Conservation (phyloP, 1,140 invertebrate species). For the Rhagoletis pomonella region DNA sequence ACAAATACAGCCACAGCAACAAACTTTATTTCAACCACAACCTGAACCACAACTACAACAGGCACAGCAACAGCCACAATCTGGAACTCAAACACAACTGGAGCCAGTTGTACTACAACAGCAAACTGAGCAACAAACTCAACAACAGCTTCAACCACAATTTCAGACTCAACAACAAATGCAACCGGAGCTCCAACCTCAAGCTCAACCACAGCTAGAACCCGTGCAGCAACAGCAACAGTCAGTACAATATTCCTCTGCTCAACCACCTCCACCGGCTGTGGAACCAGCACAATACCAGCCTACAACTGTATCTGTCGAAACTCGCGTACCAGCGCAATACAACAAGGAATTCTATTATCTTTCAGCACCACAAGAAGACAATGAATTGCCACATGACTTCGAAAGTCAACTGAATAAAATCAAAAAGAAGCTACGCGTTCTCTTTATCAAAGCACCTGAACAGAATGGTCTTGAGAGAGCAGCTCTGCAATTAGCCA, state of each 20-base stretch:
- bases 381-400: neutral
- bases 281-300: neutral
- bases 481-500: constrained; percentile 53
- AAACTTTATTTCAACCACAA: neutral
- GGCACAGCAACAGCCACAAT: neutral
- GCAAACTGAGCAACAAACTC: neutral
- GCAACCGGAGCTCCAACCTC: neutral
- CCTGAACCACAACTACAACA: neutral
- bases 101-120: neutral
- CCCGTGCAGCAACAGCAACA: neutral
- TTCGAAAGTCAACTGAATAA: constrained; percentile 30
- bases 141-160: neutral
- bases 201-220: neutral
- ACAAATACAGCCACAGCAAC: constrained; percentile 12
- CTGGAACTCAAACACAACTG: neutral
- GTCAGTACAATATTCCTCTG: neutral
- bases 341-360: constrained; percentile 58
- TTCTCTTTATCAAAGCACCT: constrained; percentile 57
- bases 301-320: neutral
- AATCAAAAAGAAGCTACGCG: constrained; percentile 58
- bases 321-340: neutral
- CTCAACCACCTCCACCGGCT: neutral
- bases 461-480: constrained; percentile 53
- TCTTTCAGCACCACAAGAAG: constrained; percentile 56
- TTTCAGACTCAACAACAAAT: neutral